phyloP scores from a whole-genome alignment of 2,888 invertebrate genomes.

The Gastracanthus pulcherrimus region DNA sequence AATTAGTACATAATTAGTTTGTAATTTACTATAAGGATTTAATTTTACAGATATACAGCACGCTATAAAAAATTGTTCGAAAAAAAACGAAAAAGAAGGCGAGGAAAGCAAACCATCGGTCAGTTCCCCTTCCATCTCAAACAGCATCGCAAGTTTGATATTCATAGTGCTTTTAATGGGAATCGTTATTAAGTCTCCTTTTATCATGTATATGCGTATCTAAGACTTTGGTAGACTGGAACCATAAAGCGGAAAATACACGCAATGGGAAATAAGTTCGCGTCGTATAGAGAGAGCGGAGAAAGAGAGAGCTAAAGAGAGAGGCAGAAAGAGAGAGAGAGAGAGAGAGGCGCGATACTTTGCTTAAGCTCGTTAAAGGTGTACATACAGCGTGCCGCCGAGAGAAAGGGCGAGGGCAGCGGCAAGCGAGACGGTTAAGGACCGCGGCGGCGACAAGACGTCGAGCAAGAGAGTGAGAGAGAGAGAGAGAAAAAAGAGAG shows the following conservation, averaged over 20 bases:
- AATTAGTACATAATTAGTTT: no score
- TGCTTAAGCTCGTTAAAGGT: constrained; percentile 57
- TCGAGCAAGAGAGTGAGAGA: constrained; percentile 46
- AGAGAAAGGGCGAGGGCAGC: no score
- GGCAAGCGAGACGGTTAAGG: no score
- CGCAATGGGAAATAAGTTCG: constrained; percentile 50
- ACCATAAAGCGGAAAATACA: constrained; percentile 45
- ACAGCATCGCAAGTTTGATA: constrained; percentile 40
- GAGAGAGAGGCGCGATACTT: constrained; percentile 42
- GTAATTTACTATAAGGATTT: no score
- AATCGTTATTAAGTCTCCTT: constrained; percentile 53
- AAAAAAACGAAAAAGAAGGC: neutral
- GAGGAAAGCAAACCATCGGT: neutral
- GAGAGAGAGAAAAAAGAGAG: constrained; percentile 52
- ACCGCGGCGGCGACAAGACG: neutral
- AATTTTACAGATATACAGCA: no score
- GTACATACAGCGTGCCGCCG: constrained; percentile 51
- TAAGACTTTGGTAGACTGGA: constrained; percentile 30
- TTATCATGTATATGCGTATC: constrained; percentile 41
- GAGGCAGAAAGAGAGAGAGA: constrained; percentile 10
- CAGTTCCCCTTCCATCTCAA: constrained; percentile 1
- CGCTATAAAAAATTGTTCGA: neutral
- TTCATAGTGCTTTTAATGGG: constrained; percentile 60
- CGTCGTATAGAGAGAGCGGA: neutral
- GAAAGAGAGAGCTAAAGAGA: constrained; percentile 23